A percentile compares a stretch with the other conserved stretches of the same genome.
phyloP scores from a whole-genome alignment of 2,888 invertebrate species.

The Piscicola geometra region DNA sequence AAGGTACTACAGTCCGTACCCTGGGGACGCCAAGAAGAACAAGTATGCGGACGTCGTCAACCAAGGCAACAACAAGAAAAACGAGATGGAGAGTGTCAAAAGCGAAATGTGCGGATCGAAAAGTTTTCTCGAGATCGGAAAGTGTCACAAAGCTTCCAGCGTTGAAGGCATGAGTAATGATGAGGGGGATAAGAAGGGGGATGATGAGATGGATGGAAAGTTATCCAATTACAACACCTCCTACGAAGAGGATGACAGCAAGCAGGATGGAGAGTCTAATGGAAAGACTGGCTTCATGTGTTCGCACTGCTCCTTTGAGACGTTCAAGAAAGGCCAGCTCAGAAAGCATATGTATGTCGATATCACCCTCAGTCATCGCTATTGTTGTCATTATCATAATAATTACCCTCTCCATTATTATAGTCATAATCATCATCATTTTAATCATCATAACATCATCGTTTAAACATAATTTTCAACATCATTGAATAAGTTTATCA shows the following conservation, averaged over 20 bases:
- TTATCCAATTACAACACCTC: conserved; percentile 19
- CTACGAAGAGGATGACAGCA: conserved; percentile 27
- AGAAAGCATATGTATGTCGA: conserved; percentile 49
- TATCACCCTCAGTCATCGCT: too few relatives aligned
- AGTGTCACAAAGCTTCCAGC: conserved; percentile 22
- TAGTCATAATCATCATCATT: too few relatives aligned
- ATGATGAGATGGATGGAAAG: not conserved
- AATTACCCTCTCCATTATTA: too few relatives aligned
- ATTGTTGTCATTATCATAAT: not conserved
- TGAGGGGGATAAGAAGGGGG: conserved; percentile 8
- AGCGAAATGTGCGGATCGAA: conserved; percentile 24
- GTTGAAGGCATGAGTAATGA: not conserved
- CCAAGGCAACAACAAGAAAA: not conserved
- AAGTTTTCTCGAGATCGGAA: conserved; percentile 33
- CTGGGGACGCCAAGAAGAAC: not conserved
- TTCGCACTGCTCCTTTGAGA: conserved; percentile 49
- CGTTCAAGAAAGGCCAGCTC: conserved; percentile 50
- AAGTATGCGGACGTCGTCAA: not conserved
- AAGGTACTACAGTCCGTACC: conserved; percentile 11
- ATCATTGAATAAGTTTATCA: not conserved
- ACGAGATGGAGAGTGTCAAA: conserved; percentile 14
- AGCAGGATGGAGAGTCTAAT: conserved; percentile 20
- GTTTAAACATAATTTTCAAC: too few relatives aligned
- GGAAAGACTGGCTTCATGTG: conserved; percentile 41
- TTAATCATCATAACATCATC: too few relatives aligned